Base-by-base conservation (phyloP, 2,797 vertebrate species). In the Crypturellus tataupa region DNA sequence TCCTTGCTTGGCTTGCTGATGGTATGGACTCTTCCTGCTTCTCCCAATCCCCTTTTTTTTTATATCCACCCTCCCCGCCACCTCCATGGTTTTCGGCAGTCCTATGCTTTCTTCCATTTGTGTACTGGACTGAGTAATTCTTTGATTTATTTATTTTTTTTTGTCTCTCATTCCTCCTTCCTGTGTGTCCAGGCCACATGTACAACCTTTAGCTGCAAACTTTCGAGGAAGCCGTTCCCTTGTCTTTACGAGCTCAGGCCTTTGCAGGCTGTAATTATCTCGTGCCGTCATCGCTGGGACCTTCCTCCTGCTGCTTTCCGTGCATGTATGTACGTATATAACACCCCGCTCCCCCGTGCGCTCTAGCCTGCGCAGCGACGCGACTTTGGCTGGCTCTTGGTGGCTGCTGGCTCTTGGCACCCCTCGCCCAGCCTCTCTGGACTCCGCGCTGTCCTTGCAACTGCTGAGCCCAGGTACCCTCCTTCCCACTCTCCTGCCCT, bases 241-340 rank as follows among this genome's bases (percentile, higher is more conserved):
- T 1, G 6, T 49, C 77, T 95, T 92, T 96, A 94, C 0, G 10
- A 94, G 95, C 85, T 90, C 67, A 87, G 92, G 70, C 70, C 68
- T 86, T 88, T 81, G 83, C 85, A 96, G 56, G 33, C 85, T 97
- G 2, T 96, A 96, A 96, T 97, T 95, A 96, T 46, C 70, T 70
- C 60, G 72, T 33, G 2, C 60, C 3, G 73, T 91, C 94, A 86
- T 92, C 10, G 0, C 80, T 2, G 89, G 73, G 94, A 92, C 91
- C 91, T 96, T 85, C 64, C 79, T 95, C 70, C 89, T 76, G 56
- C 60, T 4, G 59, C 10, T 68, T 92, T 44, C 60, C 0, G 1
- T 69, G 23, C 65, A 44, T 2, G 4, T 3, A 5, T 0, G 4
- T 85, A 86, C 80, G 49, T 64, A 84, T 70, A 68, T 25, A 86